These are phyloP conservation scores for Cynodonichthys magdalenae DNA, from an alignment of 2,797 vertebrate genomes.

Conservation along the genomic window DNA sequence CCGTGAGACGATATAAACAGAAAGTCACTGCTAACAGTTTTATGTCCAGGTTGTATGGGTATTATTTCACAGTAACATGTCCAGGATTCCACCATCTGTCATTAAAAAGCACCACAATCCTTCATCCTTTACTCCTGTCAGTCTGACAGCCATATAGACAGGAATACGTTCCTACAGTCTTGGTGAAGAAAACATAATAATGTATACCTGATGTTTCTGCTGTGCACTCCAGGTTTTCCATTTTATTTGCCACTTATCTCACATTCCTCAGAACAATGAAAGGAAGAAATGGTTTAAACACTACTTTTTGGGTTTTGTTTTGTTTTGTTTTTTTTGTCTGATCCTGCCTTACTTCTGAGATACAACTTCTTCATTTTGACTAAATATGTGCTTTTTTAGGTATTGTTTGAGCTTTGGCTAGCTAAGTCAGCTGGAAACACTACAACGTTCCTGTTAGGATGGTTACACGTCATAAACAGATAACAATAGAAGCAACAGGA, in stretches of 20 bases:
- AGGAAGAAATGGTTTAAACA: not conserved
- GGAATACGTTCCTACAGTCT: not conserved
- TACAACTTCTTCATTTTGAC: not conserved
- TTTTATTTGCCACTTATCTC: not conserved
- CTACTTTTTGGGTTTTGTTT: not conserved
- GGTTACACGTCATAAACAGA: not conserved
- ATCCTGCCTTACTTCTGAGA: not conserved
- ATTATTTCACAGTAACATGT: constrained; percentile 1
- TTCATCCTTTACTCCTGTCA: not conserved
- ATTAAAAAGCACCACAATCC: not conserved
- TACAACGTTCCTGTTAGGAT: not conserved
- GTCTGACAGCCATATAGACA: not conserved
- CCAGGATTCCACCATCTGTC: constrained; percentile 14
- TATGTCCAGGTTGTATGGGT: constrained; percentile 3
- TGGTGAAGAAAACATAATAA: not conserved
- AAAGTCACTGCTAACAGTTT: constrained; percentile 10
- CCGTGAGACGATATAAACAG: constrained; percentile 5
- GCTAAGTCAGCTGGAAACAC: not conserved
- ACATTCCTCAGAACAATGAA: not conserved
- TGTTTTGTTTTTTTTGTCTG: not conserved
- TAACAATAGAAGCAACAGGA: not conserved
- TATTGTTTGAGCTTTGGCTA: not conserved
- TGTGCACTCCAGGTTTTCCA: not conserved
- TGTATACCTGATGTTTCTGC: not conserved
- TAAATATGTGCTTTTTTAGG: not conserved